These are phyloP conservation scores for Oedothorax gibbosus DNA, from an alignment of 1,140 invertebrate genomes.

Conservation along the genomic window DNA sequence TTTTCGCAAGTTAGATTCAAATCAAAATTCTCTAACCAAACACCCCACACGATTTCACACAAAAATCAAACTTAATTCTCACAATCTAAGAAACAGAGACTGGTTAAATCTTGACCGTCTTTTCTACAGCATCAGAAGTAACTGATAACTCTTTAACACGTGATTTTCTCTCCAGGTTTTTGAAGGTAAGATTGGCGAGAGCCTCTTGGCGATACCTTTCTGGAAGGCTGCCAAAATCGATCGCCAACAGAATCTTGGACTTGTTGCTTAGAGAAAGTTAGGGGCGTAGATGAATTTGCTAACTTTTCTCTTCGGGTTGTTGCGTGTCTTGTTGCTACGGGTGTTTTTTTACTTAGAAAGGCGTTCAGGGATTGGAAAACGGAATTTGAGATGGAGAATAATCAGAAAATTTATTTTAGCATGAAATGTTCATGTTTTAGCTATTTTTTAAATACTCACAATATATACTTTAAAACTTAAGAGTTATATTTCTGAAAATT, in stretches of 20 bases:
- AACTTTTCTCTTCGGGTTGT: conserved; percentile 34
- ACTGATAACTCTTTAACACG: conserved; percentile 47
- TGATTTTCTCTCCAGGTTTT: conserved; percentile 44
- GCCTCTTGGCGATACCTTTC: conserved; percentile 43
- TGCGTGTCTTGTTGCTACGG: conserved; percentile 16
- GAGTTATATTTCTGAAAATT: too few relatives aligned
- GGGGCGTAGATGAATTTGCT: conserved; percentile 10
- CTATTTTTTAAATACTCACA: too few relatives aligned
- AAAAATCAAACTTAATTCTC: not conserved
- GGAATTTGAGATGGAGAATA: not conserved
- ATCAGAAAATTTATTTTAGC: not conserved
- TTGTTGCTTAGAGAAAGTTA: conserved; percentile 52
- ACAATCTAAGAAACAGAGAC: conserved; percentile 8
- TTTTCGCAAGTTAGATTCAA: too few relatives aligned
- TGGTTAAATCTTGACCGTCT: conserved; percentile 24
- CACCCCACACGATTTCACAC: too few relatives aligned
- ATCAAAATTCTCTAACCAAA: too few relatives aligned
- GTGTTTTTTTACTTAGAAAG: too few relatives aligned
- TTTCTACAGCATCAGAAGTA: conserved; percentile 11
- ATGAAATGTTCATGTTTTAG: too few relatives aligned
- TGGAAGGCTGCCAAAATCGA: conserved; percentile 41
- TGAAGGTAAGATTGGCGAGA: conserved; percentile 33
- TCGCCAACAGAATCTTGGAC: conserved; percentile 34
- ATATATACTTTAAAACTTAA: too few relatives aligned
- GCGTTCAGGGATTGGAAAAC: too few relatives aligned